phyloP scores from a whole-genome alignment of 2,888 invertebrate genomes.

The Eilema depressum region DNA sequence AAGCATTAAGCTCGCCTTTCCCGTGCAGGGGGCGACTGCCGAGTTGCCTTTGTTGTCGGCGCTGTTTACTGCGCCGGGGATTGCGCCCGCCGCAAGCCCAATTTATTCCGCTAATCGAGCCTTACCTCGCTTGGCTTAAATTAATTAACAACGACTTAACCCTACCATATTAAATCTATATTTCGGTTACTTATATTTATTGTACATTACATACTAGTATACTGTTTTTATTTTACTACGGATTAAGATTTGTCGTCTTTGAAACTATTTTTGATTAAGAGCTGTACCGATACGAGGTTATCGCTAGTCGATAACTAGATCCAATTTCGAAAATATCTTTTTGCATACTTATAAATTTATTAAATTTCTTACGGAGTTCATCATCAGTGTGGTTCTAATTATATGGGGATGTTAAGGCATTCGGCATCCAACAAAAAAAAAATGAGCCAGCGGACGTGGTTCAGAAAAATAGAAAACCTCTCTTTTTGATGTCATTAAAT shows the following conservation, averaged over 20 bases:
- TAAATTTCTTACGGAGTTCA: neutral
- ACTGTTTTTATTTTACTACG: neutral
- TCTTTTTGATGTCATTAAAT: conserved; percentile 3
- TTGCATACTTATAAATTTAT: neutral
- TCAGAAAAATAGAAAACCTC: neutral
- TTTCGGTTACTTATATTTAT: conserved; percentile 35
- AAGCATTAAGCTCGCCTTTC: conserved; percentile 78
- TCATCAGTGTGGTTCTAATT: neutral
- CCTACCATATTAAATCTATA: conserved; percentile 66
- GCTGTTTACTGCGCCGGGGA: conserved; percentile 78
- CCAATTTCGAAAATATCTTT: neutral
- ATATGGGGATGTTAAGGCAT: neutral
- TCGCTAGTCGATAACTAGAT: no score
- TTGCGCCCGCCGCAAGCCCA: conserved; percentile 78
- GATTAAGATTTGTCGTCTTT: neutral
- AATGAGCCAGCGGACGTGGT: no score
- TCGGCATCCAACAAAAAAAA: neutral
- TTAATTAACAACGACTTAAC: conserved; percentile 81
- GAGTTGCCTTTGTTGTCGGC: conserved; percentile 80
- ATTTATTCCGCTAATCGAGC: conserved; percentile 84
- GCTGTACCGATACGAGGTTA: neutral
- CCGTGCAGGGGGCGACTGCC: conserved; percentile 65
- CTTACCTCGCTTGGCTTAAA: conserved; percentile 77
- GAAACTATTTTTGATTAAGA: neutral
- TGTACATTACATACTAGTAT: neutral